A percentile compares a stretch with the other conserved stretches of the same genome.
These are phyloP conservation scores for Hypotaenidia okinawae DNA, from an alignment of 2,797 vertebrate species.

Conservation along the genomic window DNA sequence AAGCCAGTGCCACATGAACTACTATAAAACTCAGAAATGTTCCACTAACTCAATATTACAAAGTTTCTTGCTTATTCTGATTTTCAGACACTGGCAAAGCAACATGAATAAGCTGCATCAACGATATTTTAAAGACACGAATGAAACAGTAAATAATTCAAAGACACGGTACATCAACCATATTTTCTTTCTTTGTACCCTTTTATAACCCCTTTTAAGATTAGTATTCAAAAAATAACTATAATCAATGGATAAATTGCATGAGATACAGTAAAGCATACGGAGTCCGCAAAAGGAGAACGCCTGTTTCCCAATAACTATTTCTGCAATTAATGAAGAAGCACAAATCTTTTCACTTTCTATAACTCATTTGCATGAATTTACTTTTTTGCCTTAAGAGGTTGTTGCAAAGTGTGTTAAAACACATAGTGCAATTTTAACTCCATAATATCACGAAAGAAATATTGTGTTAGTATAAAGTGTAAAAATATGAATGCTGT, in stretches of 20 bases:
- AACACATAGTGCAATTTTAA: slow-evolving; percentile 80
- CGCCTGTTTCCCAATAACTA: background rate
- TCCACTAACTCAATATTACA: background rate
- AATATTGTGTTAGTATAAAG: slow-evolving; percentile 78
- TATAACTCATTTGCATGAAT: slow-evolving; percentile 74
- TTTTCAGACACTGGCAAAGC: background rate
- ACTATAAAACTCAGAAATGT: background rate
- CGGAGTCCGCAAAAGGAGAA: background rate
- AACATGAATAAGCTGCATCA: background rate
- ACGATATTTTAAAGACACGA: background rate
- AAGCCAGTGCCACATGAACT: background rate
- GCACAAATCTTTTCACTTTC: slow-evolving; percentile 54
- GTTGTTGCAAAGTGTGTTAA: slow-evolving; percentile 76
- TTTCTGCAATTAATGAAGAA: slow-evolving; percentile 1
- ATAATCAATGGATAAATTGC: background rate
- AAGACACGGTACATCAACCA: background rate
- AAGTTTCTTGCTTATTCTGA: background rate
- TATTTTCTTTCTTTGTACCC: background rate
- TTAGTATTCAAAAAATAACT: background rate
- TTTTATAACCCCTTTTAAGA: background rate
- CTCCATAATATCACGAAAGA: slow-evolving; percentile 75
- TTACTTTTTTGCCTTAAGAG: slow-evolving; percentile 80
- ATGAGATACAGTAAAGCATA: background rate
- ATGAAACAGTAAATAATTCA: background rate
- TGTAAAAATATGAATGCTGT: slow-evolving; percentile 36